Evolutionary conservation across 2,797 vertebrate species (phyloP).

Genomic region (Pempheris klunzingeri): DNA sequence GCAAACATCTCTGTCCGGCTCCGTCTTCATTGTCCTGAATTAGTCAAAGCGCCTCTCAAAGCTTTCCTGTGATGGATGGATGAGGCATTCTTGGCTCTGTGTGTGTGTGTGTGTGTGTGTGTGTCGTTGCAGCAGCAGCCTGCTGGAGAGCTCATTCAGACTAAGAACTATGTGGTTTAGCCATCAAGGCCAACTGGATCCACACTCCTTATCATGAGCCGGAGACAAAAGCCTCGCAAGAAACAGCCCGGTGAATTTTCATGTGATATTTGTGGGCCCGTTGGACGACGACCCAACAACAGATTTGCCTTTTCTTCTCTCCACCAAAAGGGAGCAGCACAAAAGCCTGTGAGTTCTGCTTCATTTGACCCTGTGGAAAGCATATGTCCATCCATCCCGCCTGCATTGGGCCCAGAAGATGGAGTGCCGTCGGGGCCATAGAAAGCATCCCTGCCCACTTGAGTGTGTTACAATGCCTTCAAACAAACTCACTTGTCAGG

Average conservation of each 20-base stretch:
- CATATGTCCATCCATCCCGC: constrained; percentile 93
- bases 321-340: constrained; percentile 86
- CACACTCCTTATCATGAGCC: constrained; percentile 66
- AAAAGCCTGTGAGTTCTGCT: constrained; percentile 91
- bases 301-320: constrained; percentile 80
- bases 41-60: constrained; percentile 89
- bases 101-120: constrained; percentile 45
- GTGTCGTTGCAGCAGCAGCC: constrained; percentile 42
- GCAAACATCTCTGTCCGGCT: constrained; percentile 79
- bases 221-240: constrained; percentile 58
- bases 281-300: constrained; percentile 74
- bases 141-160: constrained; percentile 74
- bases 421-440: constrained; percentile 87
- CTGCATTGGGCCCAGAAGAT: constrained; percentile 89
- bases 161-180: constrained; percentile 75
- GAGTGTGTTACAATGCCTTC: constrained; percentile 86
- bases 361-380: constrained; percentile 92
- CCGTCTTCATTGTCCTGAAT: constrained; percentile 89
- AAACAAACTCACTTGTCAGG: constrained; percentile 91
- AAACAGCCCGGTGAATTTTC: constrained; percentile 68
- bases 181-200: constrained; percentile 77
- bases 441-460: constrained; percentile 85
- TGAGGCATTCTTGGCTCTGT: constrained; percentile 69
- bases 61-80: constrained; percentile 82
- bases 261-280: constrained; percentile 77